A percentile compares a stretch with the other conserved stretches of the same genome.
Evolutionary conservation across 2,113 vertebrate genomes (phyloP).

Genomic region (Centrocercus urophasianus): DNA sequence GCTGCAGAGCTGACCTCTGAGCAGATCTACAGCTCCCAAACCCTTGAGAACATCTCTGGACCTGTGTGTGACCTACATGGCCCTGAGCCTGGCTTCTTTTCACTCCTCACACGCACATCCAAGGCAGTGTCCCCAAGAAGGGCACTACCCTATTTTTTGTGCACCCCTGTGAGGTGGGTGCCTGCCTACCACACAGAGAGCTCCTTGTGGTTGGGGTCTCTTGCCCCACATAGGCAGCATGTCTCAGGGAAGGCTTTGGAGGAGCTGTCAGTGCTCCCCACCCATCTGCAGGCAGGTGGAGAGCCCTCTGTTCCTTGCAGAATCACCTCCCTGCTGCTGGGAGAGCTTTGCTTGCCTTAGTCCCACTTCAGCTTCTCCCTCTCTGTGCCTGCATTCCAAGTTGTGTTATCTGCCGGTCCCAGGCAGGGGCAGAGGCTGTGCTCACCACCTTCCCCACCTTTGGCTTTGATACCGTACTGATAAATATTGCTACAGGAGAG

Average conservation of each 20-base stretch:
- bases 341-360: not conserved
- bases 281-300: not conserved
- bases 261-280: not conserved
- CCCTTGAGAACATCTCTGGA: not conserved
- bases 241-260: not conserved
- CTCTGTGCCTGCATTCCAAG: fast-evolving
- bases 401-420: not conserved
- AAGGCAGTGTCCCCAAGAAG: not conserved
- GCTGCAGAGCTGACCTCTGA: not conserved
- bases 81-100: not conserved
- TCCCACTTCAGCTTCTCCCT: not conserved
- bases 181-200: not conserved
- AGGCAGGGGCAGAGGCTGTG: not conserved
- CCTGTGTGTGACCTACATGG: not conserved
- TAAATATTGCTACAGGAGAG: not conserved
- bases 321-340: fast-evolving
- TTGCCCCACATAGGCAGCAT: not conserved
- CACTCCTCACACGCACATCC: fast-evolving
- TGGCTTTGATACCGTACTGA: fast-evolving
- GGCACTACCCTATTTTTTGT: not conserved
- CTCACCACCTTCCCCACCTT: not conserved
- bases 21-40: not conserved
- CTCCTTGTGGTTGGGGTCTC: not conserved
- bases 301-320: not conserved
- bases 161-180: fast-evolving